Evolutionary conservation across 2,888 invertebrate species (phyloP), one percentile per base, ranked within the genome.

Genomic region (Poecilus cupreus): DNA sequence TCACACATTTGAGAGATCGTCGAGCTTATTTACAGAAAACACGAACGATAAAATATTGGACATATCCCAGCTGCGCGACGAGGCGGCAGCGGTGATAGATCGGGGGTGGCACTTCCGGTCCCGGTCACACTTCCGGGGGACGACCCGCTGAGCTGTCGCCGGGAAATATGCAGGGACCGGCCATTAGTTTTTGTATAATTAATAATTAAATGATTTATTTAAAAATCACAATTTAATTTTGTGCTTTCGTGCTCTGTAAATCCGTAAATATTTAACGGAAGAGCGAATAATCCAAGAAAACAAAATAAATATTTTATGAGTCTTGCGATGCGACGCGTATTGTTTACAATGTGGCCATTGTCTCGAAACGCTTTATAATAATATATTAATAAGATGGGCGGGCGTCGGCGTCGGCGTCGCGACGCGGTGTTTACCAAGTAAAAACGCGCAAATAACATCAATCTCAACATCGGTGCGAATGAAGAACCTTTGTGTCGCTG

Each of bases 21-120:
- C 26, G 18, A 26, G 79, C 46, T 46, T 68, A 79, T 79, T 79
- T 79, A 79, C 49, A 70, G 68, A 79, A 79, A 79, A 79, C 79
- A 79, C 79, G 79, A 68, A 79, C 68, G 79, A 79, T 79, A 79
- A 79, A 79, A 79, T 79, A 79, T 79, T 79, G 64, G 79, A 79
- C 64, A 46, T 68, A 64, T 49, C 51, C 79, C 79, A 79, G 68
- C 79, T 68, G 79, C 22, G 70, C 43, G 3, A 20, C 13, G 13
- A 10, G 3, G 16, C 13, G 51, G 51, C 20, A 6, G 51, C 32
- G 64, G 37, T 64, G 64, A 64, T 64, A 64, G 64, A 64, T 64
- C 64, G 64, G 64, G 37, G 64, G 64, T 37, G 16, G 37, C 16
- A 64, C 64, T 64, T 64, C 64, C 64, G 64, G 64, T 64, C 37